phyloP scores from a whole-genome alignment of 2,113 vertebrate genomes.

The Tragelaphus imberbis region DNA sequence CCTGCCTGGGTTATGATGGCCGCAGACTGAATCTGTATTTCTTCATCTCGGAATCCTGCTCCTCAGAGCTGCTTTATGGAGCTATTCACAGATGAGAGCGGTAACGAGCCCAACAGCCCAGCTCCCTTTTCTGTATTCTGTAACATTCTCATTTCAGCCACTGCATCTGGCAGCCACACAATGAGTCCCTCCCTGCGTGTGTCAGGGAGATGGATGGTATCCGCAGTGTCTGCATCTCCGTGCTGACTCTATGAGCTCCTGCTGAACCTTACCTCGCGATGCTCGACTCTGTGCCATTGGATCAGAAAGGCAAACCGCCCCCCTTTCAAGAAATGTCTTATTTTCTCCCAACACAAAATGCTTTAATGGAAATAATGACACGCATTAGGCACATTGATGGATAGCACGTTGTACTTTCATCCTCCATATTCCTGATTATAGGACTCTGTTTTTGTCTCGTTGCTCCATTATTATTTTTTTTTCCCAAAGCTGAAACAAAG shows the following conservation, averaged over 20 bases:
- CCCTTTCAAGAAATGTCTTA: slow-evolving; percentile 55
- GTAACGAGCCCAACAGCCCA: slow-evolving; percentile 64
- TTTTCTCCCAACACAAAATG: slow-evolving; percentile 49
- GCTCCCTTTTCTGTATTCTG: slow-evolving; percentile 88
- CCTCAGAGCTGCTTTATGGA: not conserved
- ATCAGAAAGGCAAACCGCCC: slow-evolving; percentile 51
- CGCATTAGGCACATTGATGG: slow-evolving; percentile 17
- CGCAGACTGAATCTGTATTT: slow-evolving; percentile 39
- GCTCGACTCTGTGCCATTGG: slow-evolving; percentile 53
- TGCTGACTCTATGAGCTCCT: slow-evolving; percentile 65
- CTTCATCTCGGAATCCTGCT: slow-evolving; percentile 38
- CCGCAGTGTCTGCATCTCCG: slow-evolving; percentile 85
- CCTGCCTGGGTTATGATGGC: not conserved
- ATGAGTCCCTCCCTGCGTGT: slow-evolving; percentile 87
- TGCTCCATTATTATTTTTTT: not conserved
- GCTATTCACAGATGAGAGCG: slow-evolving; percentile 64
- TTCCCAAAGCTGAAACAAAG: slow-evolving; percentile 21
- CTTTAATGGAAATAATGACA: slow-evolving; percentile 66
- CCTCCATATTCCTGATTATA: slow-evolving; percentile 8
- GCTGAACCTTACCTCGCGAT: slow-evolving; percentile 71
- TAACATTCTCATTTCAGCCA: slow-evolving; percentile 85
- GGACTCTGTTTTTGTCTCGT: slow-evolving; percentile 16
- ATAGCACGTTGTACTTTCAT: slow-evolving; percentile 34
- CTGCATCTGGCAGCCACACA: slow-evolving; percentile 92
- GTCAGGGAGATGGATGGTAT: slow-evolving; percentile 98